phyloP scores from a whole-genome alignment of 2,113 vertebrate genomes.

The Rhineura floridana region DNA sequence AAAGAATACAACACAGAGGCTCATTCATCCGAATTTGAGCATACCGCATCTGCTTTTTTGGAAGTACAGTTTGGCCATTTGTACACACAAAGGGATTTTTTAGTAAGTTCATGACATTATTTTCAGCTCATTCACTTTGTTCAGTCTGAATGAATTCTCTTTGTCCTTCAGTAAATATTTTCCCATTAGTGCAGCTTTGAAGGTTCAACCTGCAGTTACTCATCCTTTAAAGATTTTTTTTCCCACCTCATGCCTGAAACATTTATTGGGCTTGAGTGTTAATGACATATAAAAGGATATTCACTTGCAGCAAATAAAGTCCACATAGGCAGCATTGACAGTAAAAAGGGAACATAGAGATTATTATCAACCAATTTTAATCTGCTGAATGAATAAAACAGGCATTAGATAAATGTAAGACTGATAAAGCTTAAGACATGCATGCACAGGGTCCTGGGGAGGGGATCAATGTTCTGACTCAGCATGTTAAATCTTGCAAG shows the following conservation, averaged over 20 bases:
- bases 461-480: background rate
- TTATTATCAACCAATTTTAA: background rate
- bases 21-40: background rate
- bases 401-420: background rate
- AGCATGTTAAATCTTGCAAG: background rate
- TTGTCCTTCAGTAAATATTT: conserved; percentile 27
- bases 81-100: background rate
- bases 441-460: no score
- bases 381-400: background rate
- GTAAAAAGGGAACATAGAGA: background rate
- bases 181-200: background rate
- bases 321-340: background rate
- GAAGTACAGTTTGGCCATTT: conserved; percentile 12
- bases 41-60: background rate
- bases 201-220: background rate
- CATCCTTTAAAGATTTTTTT: background rate
- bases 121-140: background rate
- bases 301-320: background rate
- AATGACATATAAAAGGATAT: background rate
- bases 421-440: background rate
- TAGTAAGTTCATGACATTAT: background rate
- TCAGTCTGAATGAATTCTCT: background rate
- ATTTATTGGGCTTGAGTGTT: background rate
- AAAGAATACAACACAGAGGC: background rate
- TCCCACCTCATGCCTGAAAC: background rate